A percentile compares a stretch with the other conserved stretches of the same genome.
Conservation (phyloP, 1,140 invertebrate genomes). For the Sinonovacula constricta region DNA sequence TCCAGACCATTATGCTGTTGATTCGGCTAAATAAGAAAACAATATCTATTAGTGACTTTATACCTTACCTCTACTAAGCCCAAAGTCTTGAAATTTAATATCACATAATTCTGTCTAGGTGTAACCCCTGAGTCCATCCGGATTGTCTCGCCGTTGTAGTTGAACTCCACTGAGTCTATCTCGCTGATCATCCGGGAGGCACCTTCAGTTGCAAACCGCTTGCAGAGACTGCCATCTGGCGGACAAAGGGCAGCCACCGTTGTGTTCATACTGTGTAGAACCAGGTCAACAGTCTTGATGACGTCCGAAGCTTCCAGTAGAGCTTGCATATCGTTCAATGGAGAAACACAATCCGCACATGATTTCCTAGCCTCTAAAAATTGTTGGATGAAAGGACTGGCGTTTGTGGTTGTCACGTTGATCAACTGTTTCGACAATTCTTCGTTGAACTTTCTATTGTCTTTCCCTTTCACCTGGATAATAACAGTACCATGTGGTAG, state of each 20-base stretch:
- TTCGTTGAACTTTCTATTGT: constrained; percentile 57
- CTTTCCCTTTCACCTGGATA: constrained; percentile 54
- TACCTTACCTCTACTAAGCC: constrained; percentile 57
- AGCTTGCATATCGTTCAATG: not conserved
- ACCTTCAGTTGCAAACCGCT: constrained; percentile 45
- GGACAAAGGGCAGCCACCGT: constrained; percentile 59
- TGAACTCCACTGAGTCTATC: constrained; percentile 37
- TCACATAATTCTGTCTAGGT: constrained; percentile 38
- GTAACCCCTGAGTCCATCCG: not conserved
- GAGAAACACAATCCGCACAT: not conserved
- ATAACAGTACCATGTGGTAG: constrained; percentile 62
- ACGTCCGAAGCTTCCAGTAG: constrained; percentile 27
- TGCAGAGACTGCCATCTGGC: constrained; percentile 54
- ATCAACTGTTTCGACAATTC: not conserved
- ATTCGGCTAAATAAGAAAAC: not conserved
- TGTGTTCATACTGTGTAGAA: constrained; percentile 42
- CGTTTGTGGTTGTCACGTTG: constrained; percentile 25
- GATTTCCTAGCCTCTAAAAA: constrained; percentile 10
- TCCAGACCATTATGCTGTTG: not conserved
- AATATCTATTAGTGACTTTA: not conserved
- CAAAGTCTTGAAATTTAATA: constrained; percentile 54
- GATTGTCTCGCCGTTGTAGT: constrained; percentile 29
- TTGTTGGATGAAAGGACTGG: constrained; percentile 43
- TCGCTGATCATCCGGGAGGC: not conserved
- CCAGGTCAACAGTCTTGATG: constrained; percentile 33